A percentile compares a stretch with the other conserved stretches of the same genome.
Conservation (phyloP, 2,888 invertebrate genomes). For the Polyploca ridens region DNA sequence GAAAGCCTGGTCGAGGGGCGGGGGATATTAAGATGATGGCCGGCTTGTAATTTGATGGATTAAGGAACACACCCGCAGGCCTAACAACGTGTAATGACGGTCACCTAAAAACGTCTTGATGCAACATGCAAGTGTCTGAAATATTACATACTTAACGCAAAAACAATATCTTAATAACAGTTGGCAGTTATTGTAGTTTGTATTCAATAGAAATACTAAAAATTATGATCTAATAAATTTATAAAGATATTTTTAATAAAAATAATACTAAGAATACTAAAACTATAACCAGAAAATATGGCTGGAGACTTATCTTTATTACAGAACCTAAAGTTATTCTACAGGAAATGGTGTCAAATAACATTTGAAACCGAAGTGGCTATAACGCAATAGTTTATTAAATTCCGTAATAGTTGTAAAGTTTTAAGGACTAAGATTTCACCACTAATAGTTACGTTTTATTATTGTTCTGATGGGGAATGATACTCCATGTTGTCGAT, state of each 20-base stretch:
- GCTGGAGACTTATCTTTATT: background rate
- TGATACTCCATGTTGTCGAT: constrained; percentile 37
- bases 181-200: no score
- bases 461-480: constrained; percentile 46
- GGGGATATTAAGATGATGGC: constrained; percentile 80
- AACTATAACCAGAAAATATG: background rate
- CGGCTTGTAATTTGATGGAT: constrained; percentile 82
- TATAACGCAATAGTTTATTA: constrained; percentile 11
- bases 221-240: no score
- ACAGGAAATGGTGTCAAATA: constrained; percentile 11
- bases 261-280: background rate
- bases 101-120: constrained; percentile 66
- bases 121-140: constrained; percentile 30
- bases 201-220: no score
- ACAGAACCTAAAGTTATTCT: background rate
- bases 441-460: constrained; percentile 46
- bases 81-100: constrained; percentile 70
- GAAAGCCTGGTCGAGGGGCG: constrained; percentile 78
- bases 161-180: no score
- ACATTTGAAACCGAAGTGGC: constrained; percentile 8
- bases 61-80: constrained; percentile 77
- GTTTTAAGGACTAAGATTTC: constrained; percentile 36
- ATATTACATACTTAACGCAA: background rate
- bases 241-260: background rate
- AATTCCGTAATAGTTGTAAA: constrained; percentile 32